A percentile compares a stretch with the other conserved stretches of the same genome.
Conservation (phyloP, 2,888 invertebrate species). For the Hemistola chrysoprasaria region DNA sequence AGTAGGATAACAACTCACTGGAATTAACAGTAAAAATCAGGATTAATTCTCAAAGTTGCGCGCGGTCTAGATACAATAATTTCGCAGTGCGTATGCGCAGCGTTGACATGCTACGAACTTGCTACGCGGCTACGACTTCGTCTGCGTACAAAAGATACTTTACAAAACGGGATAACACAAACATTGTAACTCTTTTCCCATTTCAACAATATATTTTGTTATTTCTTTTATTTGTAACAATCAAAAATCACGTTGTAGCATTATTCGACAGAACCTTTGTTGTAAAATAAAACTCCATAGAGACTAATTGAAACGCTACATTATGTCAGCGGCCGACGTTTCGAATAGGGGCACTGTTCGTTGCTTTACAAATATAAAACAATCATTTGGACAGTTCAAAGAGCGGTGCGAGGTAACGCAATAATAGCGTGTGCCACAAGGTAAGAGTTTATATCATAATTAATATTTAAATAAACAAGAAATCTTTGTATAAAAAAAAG, state of each 20-base stretch:
- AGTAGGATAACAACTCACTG: too few species aligned
- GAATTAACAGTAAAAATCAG: too few species aligned
- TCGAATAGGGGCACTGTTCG: constrained; percentile 68
- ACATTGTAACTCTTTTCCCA: constrained; percentile 14
- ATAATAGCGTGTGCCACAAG: constrained; percentile 43
- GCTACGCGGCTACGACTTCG: constrained; percentile 27
- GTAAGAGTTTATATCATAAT: too few species aligned
- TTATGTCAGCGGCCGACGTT: constrained; percentile 59
- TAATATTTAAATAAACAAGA: not conserved
- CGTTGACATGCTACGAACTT: constrained; percentile 13
- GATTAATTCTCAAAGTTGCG: too few species aligned
- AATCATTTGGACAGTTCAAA: constrained; percentile 79
- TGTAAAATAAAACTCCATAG: constrained; percentile 62
- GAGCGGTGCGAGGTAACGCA: constrained; percentile 69
- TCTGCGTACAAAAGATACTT: constrained; percentile 26
- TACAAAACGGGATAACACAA: not conserved
- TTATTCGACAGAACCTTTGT: constrained; percentile 58
- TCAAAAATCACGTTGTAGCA: constrained; percentile 47
- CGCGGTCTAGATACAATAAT: too few species aligned
- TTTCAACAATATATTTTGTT: constrained; percentile 39
- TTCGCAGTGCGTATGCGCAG: too few species aligned
- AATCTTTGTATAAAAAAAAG: too few species aligned
- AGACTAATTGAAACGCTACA: constrained; percentile 75
- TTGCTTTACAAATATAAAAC: constrained; percentile 79
- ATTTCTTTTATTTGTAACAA: constrained; percentile 42